Percentiles rank a stretch among this genome's conserved stretches.
Conservation (phyloP, 2,113 vertebrate species). For the Gavia stellata region DNA sequence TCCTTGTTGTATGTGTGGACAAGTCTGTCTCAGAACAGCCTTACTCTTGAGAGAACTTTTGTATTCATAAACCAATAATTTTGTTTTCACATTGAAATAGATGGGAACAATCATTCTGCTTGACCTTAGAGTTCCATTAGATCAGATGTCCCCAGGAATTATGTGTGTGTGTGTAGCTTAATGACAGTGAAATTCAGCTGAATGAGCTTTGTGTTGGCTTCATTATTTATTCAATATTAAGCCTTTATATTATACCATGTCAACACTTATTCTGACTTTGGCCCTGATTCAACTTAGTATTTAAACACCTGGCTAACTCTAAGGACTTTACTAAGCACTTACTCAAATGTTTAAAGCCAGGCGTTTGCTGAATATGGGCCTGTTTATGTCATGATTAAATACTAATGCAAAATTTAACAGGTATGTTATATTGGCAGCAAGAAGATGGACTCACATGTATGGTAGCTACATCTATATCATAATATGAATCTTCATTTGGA, state of each 20-base stretch:
- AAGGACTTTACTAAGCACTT: background rate
- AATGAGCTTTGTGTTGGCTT: background rate
- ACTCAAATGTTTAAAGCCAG: background rate
- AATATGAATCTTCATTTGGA: slow-evolving; percentile 1
- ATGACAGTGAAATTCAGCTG: background rate
- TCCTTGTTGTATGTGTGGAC: background rate
- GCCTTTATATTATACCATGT: background rate
- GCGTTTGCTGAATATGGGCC: background rate
- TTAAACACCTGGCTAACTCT: background rate
- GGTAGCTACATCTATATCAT: background rate
- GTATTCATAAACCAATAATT: background rate
- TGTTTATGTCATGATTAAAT: background rate
- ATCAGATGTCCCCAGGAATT: background rate
- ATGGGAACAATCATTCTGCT: background rate
- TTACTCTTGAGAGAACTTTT: background rate
- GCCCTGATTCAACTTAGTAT: background rate
- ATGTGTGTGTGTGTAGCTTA: background rate
- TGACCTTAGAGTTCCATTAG: background rate
- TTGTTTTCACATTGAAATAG: background rate
- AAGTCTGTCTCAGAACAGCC: background rate
- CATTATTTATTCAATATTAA: background rate
- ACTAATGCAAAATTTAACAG: background rate
- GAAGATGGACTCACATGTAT: background rate
- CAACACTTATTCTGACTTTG: background rate
- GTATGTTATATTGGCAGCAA: slow-evolving; percentile 1